Conservation (phyloP, 2,113 vertebrate species). For the Nothoprocta pentlandii region DNA sequence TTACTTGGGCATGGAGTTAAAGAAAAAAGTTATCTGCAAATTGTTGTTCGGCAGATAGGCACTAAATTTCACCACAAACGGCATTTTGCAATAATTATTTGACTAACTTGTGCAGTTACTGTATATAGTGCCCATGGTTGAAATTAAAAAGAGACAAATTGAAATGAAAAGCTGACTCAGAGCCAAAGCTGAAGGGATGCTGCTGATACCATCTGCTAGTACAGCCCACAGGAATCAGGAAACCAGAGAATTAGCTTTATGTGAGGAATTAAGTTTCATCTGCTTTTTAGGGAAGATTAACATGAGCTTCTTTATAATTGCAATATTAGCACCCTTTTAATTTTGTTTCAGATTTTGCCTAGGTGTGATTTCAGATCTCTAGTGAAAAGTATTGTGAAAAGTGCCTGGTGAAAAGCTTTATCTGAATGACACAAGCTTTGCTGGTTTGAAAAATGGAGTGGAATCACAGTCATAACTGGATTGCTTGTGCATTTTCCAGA, state of each 20-base stretch:
- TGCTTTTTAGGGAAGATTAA: constrained; percentile 43
- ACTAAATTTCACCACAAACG: constrained; percentile 14
- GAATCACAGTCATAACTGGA: neutral
- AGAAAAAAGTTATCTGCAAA: neutral
- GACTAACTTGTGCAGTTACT: constrained; percentile 34
- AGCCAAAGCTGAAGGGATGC: constrained; percentile 45
- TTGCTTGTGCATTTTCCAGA: neutral
- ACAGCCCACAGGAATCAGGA: constrained; percentile 34
- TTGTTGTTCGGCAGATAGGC: neutral
- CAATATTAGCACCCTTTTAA: constrained; percentile 10
- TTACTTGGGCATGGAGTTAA: neutral
- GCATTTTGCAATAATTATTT: constrained; percentile 56
- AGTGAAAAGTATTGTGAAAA: neutral
- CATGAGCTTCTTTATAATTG: neutral
- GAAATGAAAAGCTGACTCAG: constrained; percentile 36
- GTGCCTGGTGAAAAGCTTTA: neutral
- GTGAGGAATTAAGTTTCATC: constrained; percentile 47
- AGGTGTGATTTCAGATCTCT: neutral
- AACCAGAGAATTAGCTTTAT: constrained; percentile 51
- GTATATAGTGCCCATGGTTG: constrained; percentile 22
- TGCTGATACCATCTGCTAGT: constrained; percentile 53
- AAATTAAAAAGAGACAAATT: constrained; percentile 52
- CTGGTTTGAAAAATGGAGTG: neutral
- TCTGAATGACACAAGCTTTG: neutral
- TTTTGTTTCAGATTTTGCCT: neutral